Evolutionary conservation across 2,797 vertebrate genomes (phyloP), one percentile per base, ranked within the genome.

Genomic region (Clarias pachynema): DNA sequence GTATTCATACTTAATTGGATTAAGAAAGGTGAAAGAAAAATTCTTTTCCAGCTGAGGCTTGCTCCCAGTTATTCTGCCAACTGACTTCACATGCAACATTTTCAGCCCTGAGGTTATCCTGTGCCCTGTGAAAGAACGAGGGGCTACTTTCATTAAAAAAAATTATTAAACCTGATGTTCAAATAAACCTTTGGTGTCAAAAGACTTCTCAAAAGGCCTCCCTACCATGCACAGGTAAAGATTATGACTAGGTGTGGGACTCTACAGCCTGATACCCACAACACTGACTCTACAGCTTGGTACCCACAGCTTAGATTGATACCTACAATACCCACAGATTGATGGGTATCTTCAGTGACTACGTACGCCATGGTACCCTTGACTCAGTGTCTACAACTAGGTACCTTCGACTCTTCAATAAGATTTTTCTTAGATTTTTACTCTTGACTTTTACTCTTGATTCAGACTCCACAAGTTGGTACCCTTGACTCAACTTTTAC

Each of bases 1-100:
- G 24, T 40, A 44, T 78, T 79, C 83, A 79, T 34, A 12, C 49
- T 79, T 29, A 79, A 78, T 57, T 68, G 73, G 68, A 59, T 79
- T 79, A 78, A 57, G 14, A 68, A 79, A 79, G 18, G 66, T n/a
- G 26, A 65, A 68, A 60, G 56, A 49, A 26, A 60, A 79, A 59
- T 68, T 44, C 24, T 29, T 79, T 69, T 79, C 83, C 53, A 60
- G 74, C 75, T 84, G 68, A 85, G 85, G 63, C 73, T 57, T 77
- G 73, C 37, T 78, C 37, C 22, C 15, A 18, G 59, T 56, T 26
- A 65, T 72, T 79, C 69, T 81, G 79, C 81, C 82, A 75, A 53
- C n/a, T 9, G 9, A 14, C n/a, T 62, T 86, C 31, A 66, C 62
- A 26, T 79, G 63, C 65, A 69, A 9, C 20, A 24, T 69, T 60